Base-by-base conservation (phyloP, 2,113 vertebrate genomes). In the Phalacrocorax carbo region DNA sequence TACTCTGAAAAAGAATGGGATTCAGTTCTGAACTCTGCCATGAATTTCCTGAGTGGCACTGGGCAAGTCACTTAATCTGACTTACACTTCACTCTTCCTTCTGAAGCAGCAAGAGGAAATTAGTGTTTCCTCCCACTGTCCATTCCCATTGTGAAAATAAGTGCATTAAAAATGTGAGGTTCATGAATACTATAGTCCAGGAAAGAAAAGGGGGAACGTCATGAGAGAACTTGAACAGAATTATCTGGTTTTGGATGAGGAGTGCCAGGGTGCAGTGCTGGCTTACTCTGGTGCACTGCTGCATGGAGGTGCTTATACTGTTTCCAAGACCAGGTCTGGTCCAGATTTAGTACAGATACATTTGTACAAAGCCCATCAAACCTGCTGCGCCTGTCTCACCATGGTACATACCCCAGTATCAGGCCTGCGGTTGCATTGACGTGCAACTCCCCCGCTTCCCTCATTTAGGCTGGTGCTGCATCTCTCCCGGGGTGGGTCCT, bases 361-460 rank as follows among this genome's bases (percentile, higher is more conserved):
- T 51, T 88, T 60, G 21, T 32, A 65, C 20, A 77, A 68, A 79
- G 38, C 32, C 57, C 40, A 32, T 30, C 30, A 72, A 51, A 55
- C 52, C 30, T 58, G 5, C 51, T 70, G 36, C 30, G 14, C 30
- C 51, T 49, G 11, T 7, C 38, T 86, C 25, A 7, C 26, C 5
- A 4, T 1, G 1, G 51, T 36, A 46, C 2, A 0, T 36, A 6
- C 15, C 3, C 8, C 20, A 29, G 30, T 1, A 7, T 20, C 5
- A 11, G 30, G 18, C 23, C 42, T 64, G 46, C 17, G 15, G 26
- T 13, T 22, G 29, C 8, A 10, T 5, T 10, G 36, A 9, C 20
- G 65, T 44, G 26, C 69, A 70, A 0, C 11, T 46, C 19, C 4
- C 25, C 38, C n/a, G 3, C 15, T 38, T 60, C 29, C 15, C 49